Conservation (phyloP, 2,113 vertebrate genomes). For the Cairina moschata region DNA sequence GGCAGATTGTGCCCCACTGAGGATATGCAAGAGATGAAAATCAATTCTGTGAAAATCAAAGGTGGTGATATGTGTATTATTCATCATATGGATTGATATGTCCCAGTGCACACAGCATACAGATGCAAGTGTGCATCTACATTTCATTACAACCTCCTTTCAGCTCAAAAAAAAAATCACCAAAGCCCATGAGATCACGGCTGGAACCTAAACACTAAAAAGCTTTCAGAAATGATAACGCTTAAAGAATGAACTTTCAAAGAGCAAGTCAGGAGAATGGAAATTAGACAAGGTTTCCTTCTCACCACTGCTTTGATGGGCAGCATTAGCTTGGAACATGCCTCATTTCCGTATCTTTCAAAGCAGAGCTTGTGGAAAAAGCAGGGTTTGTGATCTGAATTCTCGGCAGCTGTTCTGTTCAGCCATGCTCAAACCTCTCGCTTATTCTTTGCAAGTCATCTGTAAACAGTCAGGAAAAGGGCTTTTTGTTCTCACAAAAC, state of each 20-base stretch:
- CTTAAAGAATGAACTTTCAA: not conserved
- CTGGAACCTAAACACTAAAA: not conserved
- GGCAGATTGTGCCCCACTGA: not conserved
- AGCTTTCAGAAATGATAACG: not conserved
- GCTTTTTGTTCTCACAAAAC: conserved; percentile 44
- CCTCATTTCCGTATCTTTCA: not conserved
- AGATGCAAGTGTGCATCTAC: not conserved
- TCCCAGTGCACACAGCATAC: not conserved
- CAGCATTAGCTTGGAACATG: not conserved
- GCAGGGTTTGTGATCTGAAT: not conserved
- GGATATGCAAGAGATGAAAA: not conserved
- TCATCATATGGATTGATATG: not conserved
- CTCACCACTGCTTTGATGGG: not conserved
- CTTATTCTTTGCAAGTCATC: conserved; percentile 55
- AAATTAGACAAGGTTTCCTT: not conserved
- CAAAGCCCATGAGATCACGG: not conserved
- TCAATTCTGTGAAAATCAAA: not conserved
- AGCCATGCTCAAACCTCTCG: not conserved
- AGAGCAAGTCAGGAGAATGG: not conserved
- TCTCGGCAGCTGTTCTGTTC: not conserved
- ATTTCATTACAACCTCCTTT: not conserved
- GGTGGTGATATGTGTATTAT: not conserved
- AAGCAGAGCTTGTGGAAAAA: not conserved
- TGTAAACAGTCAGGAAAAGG: conserved; percentile 43
- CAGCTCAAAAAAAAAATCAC: not conserved